Evolutionary conservation across 2,888 invertebrate species (phyloP), one percentile per base, ranked within the genome.

Genomic region (Formica aserva): DNA sequence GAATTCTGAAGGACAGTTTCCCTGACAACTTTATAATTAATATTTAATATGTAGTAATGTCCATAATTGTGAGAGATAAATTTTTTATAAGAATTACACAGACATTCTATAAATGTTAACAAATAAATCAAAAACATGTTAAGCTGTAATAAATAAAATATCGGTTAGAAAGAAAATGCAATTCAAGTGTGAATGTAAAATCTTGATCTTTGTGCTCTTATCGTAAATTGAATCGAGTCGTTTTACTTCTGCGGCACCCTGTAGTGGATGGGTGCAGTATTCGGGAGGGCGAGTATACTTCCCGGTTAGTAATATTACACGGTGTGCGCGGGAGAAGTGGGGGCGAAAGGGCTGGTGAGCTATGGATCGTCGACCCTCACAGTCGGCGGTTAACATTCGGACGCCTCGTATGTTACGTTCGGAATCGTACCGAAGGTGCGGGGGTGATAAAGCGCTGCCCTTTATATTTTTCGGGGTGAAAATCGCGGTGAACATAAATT

Each of bases 331-430:
- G 72, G 89, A 83, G 90, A 91, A 90, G 91, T 89, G 83, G 89
- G 86, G 83, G 60, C 13, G 83, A 78, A 83, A 77, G 88, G 86
- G 85, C 85, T 87, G 89, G 90, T 91, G 90, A 90, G 91, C 91
- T 91, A 91, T 92, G 92, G 89, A 92, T 92, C 91, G 92, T 89
- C 92, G 92, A 91, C 91, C 92, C 92, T 91, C 90, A 91, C 88
- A 92, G 92, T 92, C 88, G 89, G 85, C 91, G 91, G 91, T 90
- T 91, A 92, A 92, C 92, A 89, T 91, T 90, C 91, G 90, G 86
- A 86, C 88, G 86, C 86, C 89, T 87, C 88, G 89, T 89, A 82
- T 38, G 76, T 77, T 86, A 86, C 84, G 87, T 78, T 63, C 52
- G 95, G 38, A 95, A 92, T 74, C 71, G 78, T 82, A 78, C 62